These are phyloP conservation scores for Hylaeus volcanicus DNA, from an alignment of 1,140 invertebrate genomes.

Conservation along the genomic window DNA sequence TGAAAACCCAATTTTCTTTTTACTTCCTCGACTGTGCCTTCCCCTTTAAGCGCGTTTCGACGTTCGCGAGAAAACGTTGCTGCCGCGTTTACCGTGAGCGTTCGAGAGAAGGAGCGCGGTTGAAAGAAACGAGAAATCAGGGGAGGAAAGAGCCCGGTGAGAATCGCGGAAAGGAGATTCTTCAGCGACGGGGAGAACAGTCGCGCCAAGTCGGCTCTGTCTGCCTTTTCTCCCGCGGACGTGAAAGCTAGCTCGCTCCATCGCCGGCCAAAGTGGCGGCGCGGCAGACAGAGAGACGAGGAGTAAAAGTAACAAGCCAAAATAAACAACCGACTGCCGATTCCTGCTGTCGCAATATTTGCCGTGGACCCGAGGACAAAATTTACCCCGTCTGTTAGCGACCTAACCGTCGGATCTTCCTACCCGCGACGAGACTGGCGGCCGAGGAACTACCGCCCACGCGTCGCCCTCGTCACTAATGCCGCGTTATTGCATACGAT, in stretches of 20 bases:
- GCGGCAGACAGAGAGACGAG: conserved; percentile 15
- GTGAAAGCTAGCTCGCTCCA: background rate
- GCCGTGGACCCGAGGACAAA: conserved; percentile 35
- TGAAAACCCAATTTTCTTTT: no score
- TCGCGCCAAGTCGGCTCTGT: background rate
- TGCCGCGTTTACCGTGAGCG: no score
- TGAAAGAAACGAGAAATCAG: background rate
- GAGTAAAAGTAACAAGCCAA: conserved; percentile 56
- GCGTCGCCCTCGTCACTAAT: conserved; percentile 50
- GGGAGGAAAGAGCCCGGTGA: background rate
- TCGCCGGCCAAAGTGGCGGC: conserved; percentile 7
- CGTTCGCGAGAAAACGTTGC: no score
- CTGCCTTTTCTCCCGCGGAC: conserved; percentile 23
- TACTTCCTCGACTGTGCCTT: no score
- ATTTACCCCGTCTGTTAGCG: conserved; percentile 16
- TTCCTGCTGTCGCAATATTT: conserved; percentile 54
- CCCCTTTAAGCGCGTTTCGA: no score
- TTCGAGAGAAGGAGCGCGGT: background rate
- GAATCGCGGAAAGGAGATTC: background rate
- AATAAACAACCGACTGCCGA: conserved; percentile 56
- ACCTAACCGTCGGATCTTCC: fast-evolving
- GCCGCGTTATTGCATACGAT: conserved; percentile 67
- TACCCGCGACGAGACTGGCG: background rate
- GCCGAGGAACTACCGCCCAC: conserved; percentile 8
- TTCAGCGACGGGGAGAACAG: background rate